These are phyloP conservation scores for Lophius piscatorius DNA, from an alignment of 2,113 vertebrate species.

Conservation along the genomic window DNA sequence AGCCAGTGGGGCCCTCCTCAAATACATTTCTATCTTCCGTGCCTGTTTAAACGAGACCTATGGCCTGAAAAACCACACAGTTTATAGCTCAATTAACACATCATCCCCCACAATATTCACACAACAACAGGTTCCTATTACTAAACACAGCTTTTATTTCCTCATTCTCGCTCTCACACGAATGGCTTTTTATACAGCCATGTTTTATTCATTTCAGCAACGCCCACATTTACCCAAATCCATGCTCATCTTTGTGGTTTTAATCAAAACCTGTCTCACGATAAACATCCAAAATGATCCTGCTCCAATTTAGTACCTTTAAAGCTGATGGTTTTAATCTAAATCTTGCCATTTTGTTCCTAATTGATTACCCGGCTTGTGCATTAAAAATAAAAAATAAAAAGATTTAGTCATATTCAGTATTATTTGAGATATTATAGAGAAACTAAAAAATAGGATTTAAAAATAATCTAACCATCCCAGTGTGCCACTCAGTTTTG, in stretches of 20 bases:
- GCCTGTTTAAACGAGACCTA: constrained; percentile 74
- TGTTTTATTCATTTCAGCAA: constrained; percentile 76
- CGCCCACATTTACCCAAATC: constrained; percentile 64
- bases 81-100: constrained; percentile 80
- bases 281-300: constrained; percentile 57
- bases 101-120: constrained; percentile 74
- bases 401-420: too few species aligned
- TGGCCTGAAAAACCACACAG: constrained; percentile 73
- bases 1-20: constrained; percentile 69
- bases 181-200: constrained; percentile 61
- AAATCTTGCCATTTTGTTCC: constrained; percentile 13
- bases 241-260: constrained; percentile 57
- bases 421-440: too few species aligned
- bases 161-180: constrained; percentile 19
- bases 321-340: constrained; percentile 18
- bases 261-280: constrained; percentile 55
- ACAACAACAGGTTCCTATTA: constrained; percentile 76
- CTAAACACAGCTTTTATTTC: constrained; percentile 51
- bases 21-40: constrained; percentile 74
- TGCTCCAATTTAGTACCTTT: constrained; percentile 22
- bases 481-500: constrained; percentile 40
- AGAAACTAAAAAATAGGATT: constrained; percentile 19
- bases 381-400: too few species aligned
- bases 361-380: constrained; percentile 50
- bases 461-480: constrained; percentile 27